A percentile compares a stretch with the other conserved stretches of the same genome.
Conservation (phyloP, 1,140 invertebrate genomes). For the Heliconius eleuchia region DNA sequence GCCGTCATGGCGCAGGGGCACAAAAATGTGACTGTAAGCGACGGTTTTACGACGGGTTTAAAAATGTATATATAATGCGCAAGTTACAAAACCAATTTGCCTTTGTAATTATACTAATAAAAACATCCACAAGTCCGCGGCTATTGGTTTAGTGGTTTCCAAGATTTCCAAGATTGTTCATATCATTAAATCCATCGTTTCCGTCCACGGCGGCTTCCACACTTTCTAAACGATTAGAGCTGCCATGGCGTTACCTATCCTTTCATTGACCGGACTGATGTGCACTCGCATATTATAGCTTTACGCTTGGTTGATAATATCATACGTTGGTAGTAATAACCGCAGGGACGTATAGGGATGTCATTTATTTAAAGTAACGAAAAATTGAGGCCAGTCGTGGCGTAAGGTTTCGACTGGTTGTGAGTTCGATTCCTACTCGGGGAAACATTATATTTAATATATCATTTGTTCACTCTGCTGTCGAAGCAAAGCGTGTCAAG, state of each 20-base stretch:
- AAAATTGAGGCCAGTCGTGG: too few relatives aligned
- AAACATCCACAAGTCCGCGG: slow-evolving; percentile 1
- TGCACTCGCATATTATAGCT: not conserved
- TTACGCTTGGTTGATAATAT: slow-evolving; percentile 1
- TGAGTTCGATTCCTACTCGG: too few relatives aligned
- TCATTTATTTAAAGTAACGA: not conserved
- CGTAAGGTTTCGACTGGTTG: too few relatives aligned
- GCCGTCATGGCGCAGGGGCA: too few relatives aligned
- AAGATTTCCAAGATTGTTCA: slow-evolving; percentile 13
- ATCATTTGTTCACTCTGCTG: too few relatives aligned
- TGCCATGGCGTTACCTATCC: slow-evolving; percentile 20
- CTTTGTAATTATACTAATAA: not conserved
- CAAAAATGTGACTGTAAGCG: too few relatives aligned
- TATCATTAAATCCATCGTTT: slow-evolving; percentile 34
- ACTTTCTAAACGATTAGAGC: slow-evolving; percentile 35
- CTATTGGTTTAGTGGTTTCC: not conserved
- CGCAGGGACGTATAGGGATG: not conserved
- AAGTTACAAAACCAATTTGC: not conserved
- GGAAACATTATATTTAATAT: too few relatives aligned
- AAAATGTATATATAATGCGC: not conserved
- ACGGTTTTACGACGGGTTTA: not conserved
- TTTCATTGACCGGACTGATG: slow-evolving; percentile 33
- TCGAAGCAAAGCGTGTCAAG: too few relatives aligned
- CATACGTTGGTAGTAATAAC: not conserved
- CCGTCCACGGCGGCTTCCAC: slow-evolving; percentile 27